Conservation (phyloP, 2,888 invertebrate genomes). For the Melipona beecheii region DNA sequence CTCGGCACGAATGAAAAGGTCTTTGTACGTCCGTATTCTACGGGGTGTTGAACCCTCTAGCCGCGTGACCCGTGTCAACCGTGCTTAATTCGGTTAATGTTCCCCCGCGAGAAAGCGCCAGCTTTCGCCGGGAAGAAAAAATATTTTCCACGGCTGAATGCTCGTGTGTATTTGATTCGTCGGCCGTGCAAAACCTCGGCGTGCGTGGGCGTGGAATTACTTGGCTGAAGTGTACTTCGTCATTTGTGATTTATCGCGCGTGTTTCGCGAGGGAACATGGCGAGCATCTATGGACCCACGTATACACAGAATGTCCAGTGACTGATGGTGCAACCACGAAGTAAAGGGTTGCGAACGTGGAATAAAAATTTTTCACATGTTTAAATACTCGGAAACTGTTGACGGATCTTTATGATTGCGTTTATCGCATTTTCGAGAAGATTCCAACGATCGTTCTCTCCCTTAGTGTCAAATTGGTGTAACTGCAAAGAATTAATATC, state of each 20-base stretch:
- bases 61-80: constrained; percentile 2
- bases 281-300: neutral
- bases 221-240: neutral
- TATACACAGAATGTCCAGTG: neutral
- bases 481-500: too few species aligned
- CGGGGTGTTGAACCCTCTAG: neutral
- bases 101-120: neutral
- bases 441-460: too few species aligned
- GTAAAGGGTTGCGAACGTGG: neutral
- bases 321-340: neutral
- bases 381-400: neutral
- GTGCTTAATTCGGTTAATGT: constrained; percentile 19
- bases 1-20: neutral
- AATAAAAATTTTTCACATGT: neutral
- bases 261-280: neutral
- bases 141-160: neutral
- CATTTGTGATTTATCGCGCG: neutral
- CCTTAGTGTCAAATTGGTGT: too few species aligned
- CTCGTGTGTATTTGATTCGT: neutral
- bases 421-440: too few species aligned
- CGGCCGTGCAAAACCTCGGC: neutral
- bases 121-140: neutral
- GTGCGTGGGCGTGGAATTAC: neutral
- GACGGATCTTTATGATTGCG: neutral
- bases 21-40: constrained; percentile 6